Percentiles rank a stretch among this genome's conserved stretches.
phyloP scores from a whole-genome alignment of 2,113 vertebrate genomes.

The Nothocercus nigrocapillus region DNA sequence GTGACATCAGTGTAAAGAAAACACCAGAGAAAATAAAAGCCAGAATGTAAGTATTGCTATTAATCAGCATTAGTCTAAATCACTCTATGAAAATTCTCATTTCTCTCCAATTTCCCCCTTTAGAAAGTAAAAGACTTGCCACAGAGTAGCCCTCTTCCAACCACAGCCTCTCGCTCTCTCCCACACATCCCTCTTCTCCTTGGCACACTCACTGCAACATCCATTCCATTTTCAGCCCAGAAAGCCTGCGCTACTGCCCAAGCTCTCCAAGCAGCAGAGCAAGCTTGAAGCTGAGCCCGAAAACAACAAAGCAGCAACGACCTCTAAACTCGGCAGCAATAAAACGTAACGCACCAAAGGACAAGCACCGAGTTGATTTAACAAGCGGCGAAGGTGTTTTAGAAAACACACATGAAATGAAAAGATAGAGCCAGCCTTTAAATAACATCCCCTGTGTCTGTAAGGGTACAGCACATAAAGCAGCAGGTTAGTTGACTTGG shows the following conservation, averaged over 20 bases:
- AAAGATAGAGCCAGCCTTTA: neutral
- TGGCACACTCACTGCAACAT: slow-evolving; percentile 26
- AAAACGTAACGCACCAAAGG: neutral
- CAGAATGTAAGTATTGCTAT: slow-evolving; percentile 21
- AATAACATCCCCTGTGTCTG: neutral
- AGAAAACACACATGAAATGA: neutral
- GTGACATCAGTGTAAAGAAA: neutral
- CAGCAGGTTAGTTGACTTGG: neutral
- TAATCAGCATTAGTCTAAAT: slow-evolving; percentile 38
- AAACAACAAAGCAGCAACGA: neutral
- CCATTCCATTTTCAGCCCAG: slow-evolving; percentile 17
- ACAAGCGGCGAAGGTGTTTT: neutral
- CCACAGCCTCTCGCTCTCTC: neutral
- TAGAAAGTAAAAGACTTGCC: neutral
- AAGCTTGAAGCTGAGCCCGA: neutral
- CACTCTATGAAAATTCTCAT: neutral
- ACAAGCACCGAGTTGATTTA: fast-evolving
- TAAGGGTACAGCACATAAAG: neutral
- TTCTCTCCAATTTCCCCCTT: slow-evolving; percentile 21
- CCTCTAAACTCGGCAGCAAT: neutral
- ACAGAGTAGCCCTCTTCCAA: neutral
- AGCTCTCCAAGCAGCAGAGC: neutral
- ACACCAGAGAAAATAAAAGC: neutral
- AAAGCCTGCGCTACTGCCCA: neutral
- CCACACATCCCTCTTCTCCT: neutral